These are phyloP conservation scores for Trinorchestia longiramus DNA, from an alignment of 1,140 invertebrate genomes.

Conservation along the genomic window DNA sequence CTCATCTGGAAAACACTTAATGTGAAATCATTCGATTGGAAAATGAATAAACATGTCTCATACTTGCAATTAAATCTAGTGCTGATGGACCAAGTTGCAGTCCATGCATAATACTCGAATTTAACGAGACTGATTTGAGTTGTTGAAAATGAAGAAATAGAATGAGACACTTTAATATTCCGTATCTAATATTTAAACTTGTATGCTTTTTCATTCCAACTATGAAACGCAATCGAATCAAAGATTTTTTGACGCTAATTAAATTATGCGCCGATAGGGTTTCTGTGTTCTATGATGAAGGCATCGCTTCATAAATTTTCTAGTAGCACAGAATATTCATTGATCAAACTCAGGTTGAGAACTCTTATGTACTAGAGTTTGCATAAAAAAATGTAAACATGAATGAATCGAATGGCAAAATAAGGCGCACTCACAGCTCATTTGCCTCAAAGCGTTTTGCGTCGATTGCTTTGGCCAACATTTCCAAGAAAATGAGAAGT, in stretches of 20 bases:
- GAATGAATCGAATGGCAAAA: not conserved
- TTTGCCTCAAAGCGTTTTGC: not conserved
- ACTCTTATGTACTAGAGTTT: not conserved
- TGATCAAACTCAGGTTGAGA: not conserved
- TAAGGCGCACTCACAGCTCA: not conserved
- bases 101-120: too few species aligned
- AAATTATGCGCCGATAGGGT: not conserved
- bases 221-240: not conserved
- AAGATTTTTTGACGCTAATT: not conserved
- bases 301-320: not conserved
- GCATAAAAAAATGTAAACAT: not conserved
- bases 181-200: not conserved
- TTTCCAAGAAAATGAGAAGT: not conserved
- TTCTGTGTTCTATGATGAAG: not conserved
- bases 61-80: too few species aligned
- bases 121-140: too few species aligned
- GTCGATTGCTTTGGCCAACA: not conserved
- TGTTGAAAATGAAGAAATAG: too few species aligned
- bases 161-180: not conserved
- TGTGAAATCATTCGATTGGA: too few species aligned
- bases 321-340: not conserved
- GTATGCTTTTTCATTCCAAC: not conserved
- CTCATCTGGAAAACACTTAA: too few species aligned
- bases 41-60: too few species aligned
- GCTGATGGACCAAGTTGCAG: too few species aligned